A percentile compares a stretch with the other conserved stretches of the same genome.
Conservation (phyloP, 1,140 invertebrate species). For the Platyscapa corneri region DNA sequence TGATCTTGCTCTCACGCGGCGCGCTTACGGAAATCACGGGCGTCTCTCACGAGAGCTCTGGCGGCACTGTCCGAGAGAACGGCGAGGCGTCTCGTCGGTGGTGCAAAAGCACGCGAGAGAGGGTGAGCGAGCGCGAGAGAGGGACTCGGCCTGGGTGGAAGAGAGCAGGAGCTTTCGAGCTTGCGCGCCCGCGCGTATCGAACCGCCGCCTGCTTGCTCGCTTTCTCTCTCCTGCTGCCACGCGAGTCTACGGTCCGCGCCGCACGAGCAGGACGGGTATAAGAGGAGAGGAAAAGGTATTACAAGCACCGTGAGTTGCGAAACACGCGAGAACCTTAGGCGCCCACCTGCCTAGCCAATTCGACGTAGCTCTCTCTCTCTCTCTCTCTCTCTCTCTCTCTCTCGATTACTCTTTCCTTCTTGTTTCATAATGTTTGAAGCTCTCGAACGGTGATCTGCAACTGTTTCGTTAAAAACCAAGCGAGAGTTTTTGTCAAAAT, state of each 20-base stretch:
- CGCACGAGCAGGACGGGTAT: slow-evolving; percentile 21
- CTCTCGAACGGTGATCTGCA: neutral
- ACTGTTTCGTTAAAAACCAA: neutral
- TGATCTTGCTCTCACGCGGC: neutral
- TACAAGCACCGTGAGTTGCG: neutral
- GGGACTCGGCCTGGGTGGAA: neutral
- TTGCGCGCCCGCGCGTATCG: slow-evolving; percentile 72
- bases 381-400: neutral
- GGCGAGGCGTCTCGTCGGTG: slow-evolving; percentile 55
- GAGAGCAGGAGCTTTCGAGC: slow-evolving; percentile 19
- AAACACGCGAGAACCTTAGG: slow-evolving; percentile 8
- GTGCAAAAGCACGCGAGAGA: neutral
- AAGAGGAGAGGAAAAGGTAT: neutral
- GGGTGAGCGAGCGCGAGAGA: neutral
- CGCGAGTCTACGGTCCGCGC: slow-evolving; percentile 36
- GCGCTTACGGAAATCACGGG: slow-evolving; percentile 64
- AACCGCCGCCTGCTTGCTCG: slow-evolving; percentile 61
- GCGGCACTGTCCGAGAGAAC: slow-evolving; percentile 70
- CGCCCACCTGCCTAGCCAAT: neutral
- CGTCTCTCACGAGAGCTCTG: slow-evolving; percentile 72
- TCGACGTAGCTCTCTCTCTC: neutral
- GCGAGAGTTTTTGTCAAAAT: neutral
- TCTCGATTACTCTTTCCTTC: no score
- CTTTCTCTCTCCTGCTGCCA: slow-evolving; percentile 29
- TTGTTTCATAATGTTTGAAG: neutral